A percentile compares a stretch with the other conserved stretches of the same genome.
phyloP scores from a whole-genome alignment of 2,797 vertebrate genomes.

The Pitangus sulphuratus region DNA sequence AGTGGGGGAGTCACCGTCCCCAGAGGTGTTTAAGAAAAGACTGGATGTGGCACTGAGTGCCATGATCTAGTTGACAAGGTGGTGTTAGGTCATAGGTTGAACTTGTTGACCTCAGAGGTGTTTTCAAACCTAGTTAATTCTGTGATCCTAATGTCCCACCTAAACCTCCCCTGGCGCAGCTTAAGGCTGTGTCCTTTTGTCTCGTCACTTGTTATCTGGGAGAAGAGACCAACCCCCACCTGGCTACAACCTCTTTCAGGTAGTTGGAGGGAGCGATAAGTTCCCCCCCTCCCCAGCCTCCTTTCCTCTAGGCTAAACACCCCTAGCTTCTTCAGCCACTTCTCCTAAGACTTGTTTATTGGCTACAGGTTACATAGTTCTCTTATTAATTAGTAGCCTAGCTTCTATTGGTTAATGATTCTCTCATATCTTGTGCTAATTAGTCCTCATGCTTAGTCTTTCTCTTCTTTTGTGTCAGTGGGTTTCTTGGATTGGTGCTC shows the following conservation, averaged over 20 bases:
- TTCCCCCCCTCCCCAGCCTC: not conserved
- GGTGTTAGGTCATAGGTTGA: not conserved
- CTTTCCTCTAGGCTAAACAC: not conserved
- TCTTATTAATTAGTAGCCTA: not conserved
- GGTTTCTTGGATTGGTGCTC: not conserved
- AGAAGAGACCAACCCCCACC: accelerated
- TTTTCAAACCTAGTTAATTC: not conserved
- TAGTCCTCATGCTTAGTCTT: not conserved
- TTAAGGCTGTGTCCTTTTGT: not conserved
- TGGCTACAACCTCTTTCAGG: not conserved
- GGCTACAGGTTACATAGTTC: not conserved
- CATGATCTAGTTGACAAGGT: not conserved
- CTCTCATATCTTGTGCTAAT: not conserved
- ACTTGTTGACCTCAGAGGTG: not conserved
- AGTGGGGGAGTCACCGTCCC: not conserved
- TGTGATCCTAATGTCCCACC: not conserved
- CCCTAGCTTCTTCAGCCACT: not conserved
- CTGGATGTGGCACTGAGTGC: not conserved
- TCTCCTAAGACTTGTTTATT: not conserved
- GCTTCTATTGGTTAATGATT: not conserved
- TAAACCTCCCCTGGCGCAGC: not conserved
- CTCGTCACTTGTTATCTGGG: not conserved
- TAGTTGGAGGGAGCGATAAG: not conserved
- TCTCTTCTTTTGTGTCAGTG: not conserved
- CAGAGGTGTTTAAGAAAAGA: not conserved